A percentile compares a stretch with the other conserved stretches of the same genome.
phyloP scores from a whole-genome alignment of 2,113 vertebrate species.

The Sceloporus undulatus region DNA sequence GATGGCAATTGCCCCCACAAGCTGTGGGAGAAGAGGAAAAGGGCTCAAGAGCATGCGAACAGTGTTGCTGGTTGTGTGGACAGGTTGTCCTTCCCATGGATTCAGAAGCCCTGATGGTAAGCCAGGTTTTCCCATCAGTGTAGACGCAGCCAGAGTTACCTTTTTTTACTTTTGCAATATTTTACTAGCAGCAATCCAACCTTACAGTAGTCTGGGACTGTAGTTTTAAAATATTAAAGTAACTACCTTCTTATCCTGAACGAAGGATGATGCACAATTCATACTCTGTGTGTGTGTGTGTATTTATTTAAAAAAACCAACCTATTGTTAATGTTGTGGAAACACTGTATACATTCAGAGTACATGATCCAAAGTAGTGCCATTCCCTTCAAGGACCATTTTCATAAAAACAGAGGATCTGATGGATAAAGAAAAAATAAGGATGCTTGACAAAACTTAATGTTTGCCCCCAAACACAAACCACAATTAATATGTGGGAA shows the following conservation, averaged over 20 bases:
- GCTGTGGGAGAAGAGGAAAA: too few relatives aligned
- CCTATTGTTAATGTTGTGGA: neutral
- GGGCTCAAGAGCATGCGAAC: too few relatives aligned
- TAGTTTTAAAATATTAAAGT: constrained; percentile 14
- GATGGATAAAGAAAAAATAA: accelerated
- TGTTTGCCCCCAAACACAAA: constrained; percentile 32
- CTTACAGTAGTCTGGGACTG: constrained; percentile 15
- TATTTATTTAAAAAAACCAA: too few relatives aligned
- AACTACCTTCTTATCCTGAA: neutral
- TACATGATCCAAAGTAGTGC: neutral
- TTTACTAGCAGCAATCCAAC: constrained; percentile 48
- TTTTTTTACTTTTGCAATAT: constrained; percentile 52
- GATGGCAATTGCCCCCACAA: too few relatives aligned
- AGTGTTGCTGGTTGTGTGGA: too few relatives aligned
- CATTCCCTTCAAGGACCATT: neutral
- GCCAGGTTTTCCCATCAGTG: too few relatives aligned
- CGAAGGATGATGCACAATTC: constrained; percentile 5
- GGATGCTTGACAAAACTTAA: neutral
- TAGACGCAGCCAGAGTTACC: neutral
- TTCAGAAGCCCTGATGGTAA: too few relatives aligned
- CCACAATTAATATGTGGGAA: constrained; percentile 42
- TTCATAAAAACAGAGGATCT: neutral
- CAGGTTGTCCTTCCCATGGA: too few relatives aligned
- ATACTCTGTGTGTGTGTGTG: too few relatives aligned
- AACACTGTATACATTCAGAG: neutral